phyloP scores from a whole-genome alignment of 2,113 vertebrate species.

The Oxyura jamaicensis region DNA sequence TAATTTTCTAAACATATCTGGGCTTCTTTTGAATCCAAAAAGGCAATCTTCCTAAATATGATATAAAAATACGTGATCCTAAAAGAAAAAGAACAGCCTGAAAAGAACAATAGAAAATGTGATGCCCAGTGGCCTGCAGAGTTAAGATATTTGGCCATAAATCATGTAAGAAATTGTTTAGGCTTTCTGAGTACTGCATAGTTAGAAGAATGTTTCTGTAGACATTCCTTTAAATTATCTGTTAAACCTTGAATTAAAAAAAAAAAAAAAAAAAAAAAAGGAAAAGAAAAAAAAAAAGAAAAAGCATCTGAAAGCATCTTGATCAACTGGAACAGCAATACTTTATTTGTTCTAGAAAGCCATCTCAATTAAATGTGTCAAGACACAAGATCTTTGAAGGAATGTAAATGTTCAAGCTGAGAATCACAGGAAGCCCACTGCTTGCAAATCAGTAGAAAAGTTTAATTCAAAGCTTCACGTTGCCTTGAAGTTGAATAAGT shows the following conservation, averaged over 20 bases:
- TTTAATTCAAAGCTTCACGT: not conserved
- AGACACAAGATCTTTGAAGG: not conserved
- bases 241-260: not conserved
- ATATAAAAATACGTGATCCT: not conserved
- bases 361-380: not conserved
- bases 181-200: not conserved
- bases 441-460: not conserved
- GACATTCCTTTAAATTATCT: not conserved
- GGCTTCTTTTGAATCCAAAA: not conserved
- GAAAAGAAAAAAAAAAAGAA: slow-evolving; percentile 24
- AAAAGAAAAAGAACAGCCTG: not conserved
- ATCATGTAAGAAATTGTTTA: not conserved
- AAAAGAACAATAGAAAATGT: not conserved
- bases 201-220: not conserved
- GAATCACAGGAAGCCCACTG: not conserved
- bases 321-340: not conserved
- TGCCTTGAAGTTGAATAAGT: not conserved
- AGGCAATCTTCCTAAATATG: not conserved
- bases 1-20: not conserved
- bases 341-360: not conserved
- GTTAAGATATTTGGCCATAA: not conserved
- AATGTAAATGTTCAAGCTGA: not conserved
- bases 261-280: not conserved
- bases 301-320: not conserved
- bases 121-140: not conserved